These are phyloP conservation scores for Gisinianus flammeolus DNA, from an alignment of 2,888 invertebrate species.

Conservation along the genomic window DNA sequence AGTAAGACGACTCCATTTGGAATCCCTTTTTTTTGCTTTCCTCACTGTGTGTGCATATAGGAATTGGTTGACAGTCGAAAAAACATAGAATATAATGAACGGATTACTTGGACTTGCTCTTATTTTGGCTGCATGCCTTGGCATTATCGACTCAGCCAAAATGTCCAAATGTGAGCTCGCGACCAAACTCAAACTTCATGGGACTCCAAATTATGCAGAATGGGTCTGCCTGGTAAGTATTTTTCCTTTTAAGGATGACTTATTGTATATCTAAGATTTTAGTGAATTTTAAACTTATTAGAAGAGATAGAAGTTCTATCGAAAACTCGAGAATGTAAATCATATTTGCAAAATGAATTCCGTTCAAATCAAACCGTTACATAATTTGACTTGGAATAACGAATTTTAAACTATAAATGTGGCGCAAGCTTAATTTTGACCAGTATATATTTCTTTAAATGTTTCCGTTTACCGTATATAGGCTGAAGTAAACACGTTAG, in stretches of 20 bases:
- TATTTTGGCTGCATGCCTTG: not conserved
- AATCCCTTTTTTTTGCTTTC: not conserved
- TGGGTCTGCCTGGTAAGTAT: not conserved
- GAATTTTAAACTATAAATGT: no score
- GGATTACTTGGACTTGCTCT: not conserved
- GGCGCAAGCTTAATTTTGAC: no score
- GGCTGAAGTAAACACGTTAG: constrained; percentile 38
- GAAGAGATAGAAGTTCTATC: no score
- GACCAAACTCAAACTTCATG: constrained; percentile 34
- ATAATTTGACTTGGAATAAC: no score
- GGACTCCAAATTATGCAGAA: constrained; percentile 34
- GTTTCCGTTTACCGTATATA: no score
- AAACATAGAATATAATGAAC: constrained; percentile 14
- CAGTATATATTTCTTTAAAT: not conserved
- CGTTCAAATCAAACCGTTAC: no score
- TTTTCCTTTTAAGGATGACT: not conserved
- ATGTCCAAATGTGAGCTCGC: constrained; percentile 37
- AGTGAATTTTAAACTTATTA: not conserved
- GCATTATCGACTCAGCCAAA: not conserved
- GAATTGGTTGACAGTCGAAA: not conserved
- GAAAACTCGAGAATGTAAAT: no score
- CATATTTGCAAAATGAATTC: no score
- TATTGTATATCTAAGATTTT: not conserved
- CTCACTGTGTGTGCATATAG: not conserved
- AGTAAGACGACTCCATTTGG: no score